Evolutionary conservation across 2,797 vertebrate genomes (phyloP), one percentile per base, ranked within the genome.

Genomic region (Karalla daura): DNA sequence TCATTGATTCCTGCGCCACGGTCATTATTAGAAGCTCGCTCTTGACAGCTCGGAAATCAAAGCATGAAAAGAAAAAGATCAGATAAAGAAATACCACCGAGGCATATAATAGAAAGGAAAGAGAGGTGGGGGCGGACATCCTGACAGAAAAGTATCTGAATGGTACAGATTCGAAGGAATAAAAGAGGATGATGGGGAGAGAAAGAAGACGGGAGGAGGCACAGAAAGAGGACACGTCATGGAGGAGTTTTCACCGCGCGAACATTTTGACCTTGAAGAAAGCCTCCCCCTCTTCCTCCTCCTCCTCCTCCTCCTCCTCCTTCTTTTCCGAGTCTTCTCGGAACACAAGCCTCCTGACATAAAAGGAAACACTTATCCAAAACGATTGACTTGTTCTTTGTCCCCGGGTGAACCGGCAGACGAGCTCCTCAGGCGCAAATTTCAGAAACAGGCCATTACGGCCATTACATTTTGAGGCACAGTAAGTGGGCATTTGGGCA

Each of bases 401-500:
- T 84, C 76, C 76, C 61, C 7, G 39, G 37, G 36, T 59, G 63
- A 80, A 73, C 72, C 58, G 59, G 61, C 52, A 53, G 52, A 51
- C n/a, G 1, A 41, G 53, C 67, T 73, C 47, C 15, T 58, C 58
- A 33, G 46, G 59, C 49, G 74, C 50, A 36, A 7, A 68, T 63
- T 79, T 78, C 59, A 61, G 53, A 73, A 53, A 75, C 86, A 82
- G 59, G 24, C 76, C 74, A 89, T 88, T 83, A 86, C 35, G 52
- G 32, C 46, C 60, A n/a, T n/a, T n/a, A 45, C 73, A 60, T 87
- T 80, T 74, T 79, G 78, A 43, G 64, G 84, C 50, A 52, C 52
- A 56, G 27, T 71, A 76, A 75, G 63, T 65, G 64, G 59, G 43
- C 51, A 23, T 44, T 80, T 65, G 18, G 46, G 70, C 36, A 0